Evolutionary conservation across 2,888 invertebrate genomes (phyloP), one percentile per base, ranked within the genome.

Genomic region (Epirrita christyi): DNA sequence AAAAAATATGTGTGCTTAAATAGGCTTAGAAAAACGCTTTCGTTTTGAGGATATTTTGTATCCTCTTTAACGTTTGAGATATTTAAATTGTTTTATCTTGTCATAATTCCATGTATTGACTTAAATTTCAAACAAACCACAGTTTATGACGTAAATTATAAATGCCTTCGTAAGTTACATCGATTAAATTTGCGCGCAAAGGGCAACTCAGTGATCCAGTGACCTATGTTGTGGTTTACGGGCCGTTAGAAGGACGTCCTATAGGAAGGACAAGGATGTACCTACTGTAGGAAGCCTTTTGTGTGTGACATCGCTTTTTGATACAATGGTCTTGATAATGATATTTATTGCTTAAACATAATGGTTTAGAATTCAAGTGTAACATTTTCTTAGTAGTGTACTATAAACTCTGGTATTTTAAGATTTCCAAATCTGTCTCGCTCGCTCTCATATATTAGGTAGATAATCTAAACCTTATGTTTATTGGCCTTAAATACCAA

Each of bases 161-260:
- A 32, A 7, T 7, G 6, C 9, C 2, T 2, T 8, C 32, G 7
- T 32, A 32, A 32, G 0, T 32, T 2, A 29, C 6, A 6, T 13
- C n/a, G 37, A 27, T 27, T 34, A 45, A 36, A 34, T 5, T 15
- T 13, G 6, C 32, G 10, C 37, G 11, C n/a, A 11, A 28, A 37
- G 46, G 37, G 38, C 9, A 14, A 27, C 50, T 44, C 40, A 13
- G 29, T 43, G 52, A 27, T 38, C 38, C 34, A 38, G 13, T 52
- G 47, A 38, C 52, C 51, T 55, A 21, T 52, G 52, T 52, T 47
- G 52, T 37, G 57, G 57, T 47, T 52, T 57, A 57, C 13, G 51
- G 36, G 27, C 6, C 36, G 15, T 56, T 46, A 40, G 21, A 40
- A 40, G 50, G 29, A 42, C 37, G 37, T 28, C 32, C 51, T 49